These are phyloP conservation scores for Epiblema foenella DNA, from an alignment of 2,888 invertebrate species.

Conservation along the genomic window DNA sequence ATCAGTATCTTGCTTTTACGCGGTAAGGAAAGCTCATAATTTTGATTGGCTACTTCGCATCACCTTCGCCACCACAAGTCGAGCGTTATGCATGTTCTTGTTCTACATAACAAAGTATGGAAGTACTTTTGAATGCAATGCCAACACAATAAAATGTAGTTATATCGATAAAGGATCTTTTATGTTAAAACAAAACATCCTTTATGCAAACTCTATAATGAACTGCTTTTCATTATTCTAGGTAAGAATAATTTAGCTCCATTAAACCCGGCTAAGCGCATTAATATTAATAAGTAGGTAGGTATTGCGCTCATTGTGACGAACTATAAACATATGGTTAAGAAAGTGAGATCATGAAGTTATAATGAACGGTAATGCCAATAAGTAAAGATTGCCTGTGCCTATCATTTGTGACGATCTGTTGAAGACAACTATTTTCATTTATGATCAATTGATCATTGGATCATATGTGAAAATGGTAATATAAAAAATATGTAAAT, in stretches of 20 bases:
- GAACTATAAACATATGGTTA: neutral
- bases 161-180: constrained; percentile 31
- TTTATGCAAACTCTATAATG: constrained; percentile 42
- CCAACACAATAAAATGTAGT: constrained; percentile 19
- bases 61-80: constrained; percentile 52
- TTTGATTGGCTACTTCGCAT: constrained; percentile 65
- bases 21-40: constrained; percentile 64
- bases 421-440: neutral
- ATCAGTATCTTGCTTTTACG: constrained; percentile 64
- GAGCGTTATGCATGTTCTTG: constrained; percentile 22
- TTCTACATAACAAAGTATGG: constrained; percentile 20
- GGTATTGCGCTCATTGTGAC: neutral
- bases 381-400: neutral
- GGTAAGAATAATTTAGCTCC: constrained; percentile 37
- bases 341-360: neutral
- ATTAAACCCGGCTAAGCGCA: constrained; percentile 19
- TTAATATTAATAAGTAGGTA: constrained; percentile 9
- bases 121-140: constrained; percentile 19
- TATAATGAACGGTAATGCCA: neutral
- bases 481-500: neutral
- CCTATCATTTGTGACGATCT: neutral
- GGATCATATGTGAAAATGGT: neutral
- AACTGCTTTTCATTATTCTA: constrained; percentile 42
- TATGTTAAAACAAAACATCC: constrained; percentile 43
- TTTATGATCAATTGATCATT: too few species aligned